Percentiles rank a stretch among this genome's conserved stretches.
phyloP scores from a whole-genome alignment of 2,888 invertebrate species.

The Timandra comae region DNA sequence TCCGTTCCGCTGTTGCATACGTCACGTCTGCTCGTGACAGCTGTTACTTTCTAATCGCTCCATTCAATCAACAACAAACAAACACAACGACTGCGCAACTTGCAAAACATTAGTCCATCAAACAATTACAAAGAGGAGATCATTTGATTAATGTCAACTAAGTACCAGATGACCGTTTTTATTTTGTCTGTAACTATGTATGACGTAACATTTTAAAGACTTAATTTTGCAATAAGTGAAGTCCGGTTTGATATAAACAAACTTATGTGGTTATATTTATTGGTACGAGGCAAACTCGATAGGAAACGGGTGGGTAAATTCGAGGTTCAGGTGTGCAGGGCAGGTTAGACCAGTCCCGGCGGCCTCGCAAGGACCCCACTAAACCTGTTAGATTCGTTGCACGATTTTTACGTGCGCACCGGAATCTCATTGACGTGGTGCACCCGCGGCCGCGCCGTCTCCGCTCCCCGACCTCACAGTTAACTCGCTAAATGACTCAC shows the following conservation, averaged over 20 bases:
- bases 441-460: slow-evolving; percentile 50
- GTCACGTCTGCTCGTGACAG: slow-evolving; percentile 70
- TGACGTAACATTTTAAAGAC: slow-evolving; percentile 23
- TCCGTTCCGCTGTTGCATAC: slow-evolving; percentile 70
- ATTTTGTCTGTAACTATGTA: slow-evolving; percentile 30
- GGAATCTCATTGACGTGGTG: slow-evolving; percentile 75
- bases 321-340: slow-evolving; percentile 70
- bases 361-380: slow-evolving; percentile 76
- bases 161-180: slow-evolving; percentile 42
- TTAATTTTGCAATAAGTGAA: slow-evolving; percentile 22
- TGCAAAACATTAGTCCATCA: slow-evolving; percentile 59
- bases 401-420: slow-evolving; percentile 77
- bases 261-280: slow-evolving; percentile 42
- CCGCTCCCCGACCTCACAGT: slow-evolving; percentile 54
- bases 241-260: slow-evolving; percentile 36
- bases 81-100: slow-evolving; percentile 58
- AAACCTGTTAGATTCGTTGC: slow-evolving; percentile 78
- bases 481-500: slow-evolving; percentile 76
- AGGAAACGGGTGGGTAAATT: slow-evolving; percentile 71
- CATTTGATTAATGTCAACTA: slow-evolving; percentile 52
- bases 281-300: slow-evolving; percentile 55
- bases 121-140: slow-evolving; percentile 56
- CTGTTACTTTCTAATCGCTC: slow-evolving; percentile 73
- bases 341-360: slow-evolving; percentile 77
- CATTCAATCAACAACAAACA: slow-evolving; percentile 50